phyloP scores from a whole-genome alignment of 2,113 vertebrate species.

The Hirundichthys speculiger region DNA sequence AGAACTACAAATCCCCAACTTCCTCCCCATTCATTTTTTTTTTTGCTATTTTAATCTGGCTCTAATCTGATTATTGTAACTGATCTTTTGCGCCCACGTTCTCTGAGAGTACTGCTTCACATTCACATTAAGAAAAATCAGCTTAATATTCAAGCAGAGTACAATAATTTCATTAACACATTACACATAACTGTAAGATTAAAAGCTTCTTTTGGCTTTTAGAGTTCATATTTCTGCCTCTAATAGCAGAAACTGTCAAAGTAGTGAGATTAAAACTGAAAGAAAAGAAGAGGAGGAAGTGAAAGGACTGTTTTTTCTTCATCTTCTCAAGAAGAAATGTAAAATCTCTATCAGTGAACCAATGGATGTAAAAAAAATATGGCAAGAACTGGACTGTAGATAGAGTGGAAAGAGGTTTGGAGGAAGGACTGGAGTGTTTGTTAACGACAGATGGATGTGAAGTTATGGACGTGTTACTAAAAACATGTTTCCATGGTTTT shows the following conservation, averaged over 20 bases:
- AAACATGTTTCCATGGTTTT: too few relatives aligned
- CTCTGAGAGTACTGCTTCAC: constrained; percentile 20
- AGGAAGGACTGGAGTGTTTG: too few relatives aligned
- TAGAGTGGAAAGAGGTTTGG: too few relatives aligned
- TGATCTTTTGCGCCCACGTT: constrained; percentile 12
- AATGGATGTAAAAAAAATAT: too few relatives aligned
- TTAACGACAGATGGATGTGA: too few relatives aligned
- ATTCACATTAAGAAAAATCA: constrained; percentile 7
- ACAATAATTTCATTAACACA: neutral
- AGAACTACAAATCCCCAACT: constrained; percentile 9
- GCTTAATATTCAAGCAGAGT: neutral
- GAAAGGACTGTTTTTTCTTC: too few relatives aligned
- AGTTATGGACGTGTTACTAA: too few relatives aligned
- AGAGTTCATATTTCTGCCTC: neutral
- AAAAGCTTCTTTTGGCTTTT: neutral
- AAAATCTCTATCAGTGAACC: too few relatives aligned
- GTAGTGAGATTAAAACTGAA: neutral
- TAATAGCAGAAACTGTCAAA: neutral
- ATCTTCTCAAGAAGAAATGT: too few relatives aligned
- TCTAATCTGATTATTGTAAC: constrained; percentile 36
- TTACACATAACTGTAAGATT: neutral
- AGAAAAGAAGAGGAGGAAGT: neutral
- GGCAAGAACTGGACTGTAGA: too few relatives aligned
- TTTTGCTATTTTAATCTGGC: constrained; percentile 19
- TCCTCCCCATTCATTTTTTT: constrained; percentile 14